Evolutionary conservation across 1,140 invertebrate genomes (phyloP), one percentile per base, ranked within the genome.

Genomic region (Littorina saxatilis): DNA sequence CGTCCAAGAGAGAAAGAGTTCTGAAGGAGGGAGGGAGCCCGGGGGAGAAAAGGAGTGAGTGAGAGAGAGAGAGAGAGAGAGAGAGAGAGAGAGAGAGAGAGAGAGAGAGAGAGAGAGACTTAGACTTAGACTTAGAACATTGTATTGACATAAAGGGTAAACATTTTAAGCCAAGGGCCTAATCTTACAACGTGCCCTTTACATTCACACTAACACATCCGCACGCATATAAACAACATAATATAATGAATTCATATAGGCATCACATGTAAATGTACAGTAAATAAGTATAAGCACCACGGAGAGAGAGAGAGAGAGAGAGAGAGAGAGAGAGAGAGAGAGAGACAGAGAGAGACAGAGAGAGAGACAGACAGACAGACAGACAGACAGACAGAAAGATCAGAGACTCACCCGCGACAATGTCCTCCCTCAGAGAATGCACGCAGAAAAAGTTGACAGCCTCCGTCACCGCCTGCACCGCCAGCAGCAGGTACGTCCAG

Each of bases 401-500:
- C 66, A 68, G 3, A 68, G 27, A 5, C 61, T 32, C 72, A 89
- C 88, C 87, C 79, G 84, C 73, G 27, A 82, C 35, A 40, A 87
- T 87, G 58, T 89, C 86, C 29, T 70, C 61, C 43, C 83, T 81
- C n/a, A 78, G 82, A 7, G 82, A 68, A 29, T 72, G 80, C 20
- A 86, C 81, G 50, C 63, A 86, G 15, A 83, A 29, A 17, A 86
- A 82, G 17, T 74, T 78, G 1, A 77, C 52, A 13, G 83, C 82
- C 50, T 89, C 86, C 52, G 86, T 32, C 37, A 88, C 43, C 0
- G 86, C 86, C 29, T 85, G 79, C n/a, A 87, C 4, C 20, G 86
- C 85, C 32, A 89, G 82, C 15, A 83, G 70, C 50, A 90, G 83
- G 76, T 86, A 88, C 11, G 82, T 83, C 88, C 88, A 90, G 82